These are phyloP conservation scores for Lepidothrix coronata DNA, from an alignment of 2,113 vertebrate species.

Conservation along the genomic window DNA sequence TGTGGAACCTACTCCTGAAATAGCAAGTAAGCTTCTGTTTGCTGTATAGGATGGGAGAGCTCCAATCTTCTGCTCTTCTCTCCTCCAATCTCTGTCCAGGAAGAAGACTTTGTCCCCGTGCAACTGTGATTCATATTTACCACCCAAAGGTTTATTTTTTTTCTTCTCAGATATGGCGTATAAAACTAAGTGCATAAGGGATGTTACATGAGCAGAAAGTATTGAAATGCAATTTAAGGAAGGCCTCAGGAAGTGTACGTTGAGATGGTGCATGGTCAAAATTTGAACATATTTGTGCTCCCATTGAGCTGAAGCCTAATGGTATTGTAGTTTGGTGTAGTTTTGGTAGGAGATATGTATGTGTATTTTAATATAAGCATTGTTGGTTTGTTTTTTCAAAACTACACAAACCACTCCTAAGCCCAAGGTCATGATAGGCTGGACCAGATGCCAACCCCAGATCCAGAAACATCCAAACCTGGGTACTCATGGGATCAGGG, in stretches of 20 bases:
- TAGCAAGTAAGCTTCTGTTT: background rate
- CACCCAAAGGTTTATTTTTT: background rate
- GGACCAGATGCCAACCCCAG: background rate
- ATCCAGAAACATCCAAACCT: background rate
- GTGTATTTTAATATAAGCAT: background rate
- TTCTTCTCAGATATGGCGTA: background rate
- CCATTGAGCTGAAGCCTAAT: background rate
- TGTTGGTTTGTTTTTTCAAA: background rate
- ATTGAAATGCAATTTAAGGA: background rate
- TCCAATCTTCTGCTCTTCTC: background rate
- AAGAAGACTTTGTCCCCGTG: background rate
- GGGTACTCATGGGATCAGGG: accelerated
- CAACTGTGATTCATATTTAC: background rate
- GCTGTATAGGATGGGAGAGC: background rate
- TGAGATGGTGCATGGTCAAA: background rate
- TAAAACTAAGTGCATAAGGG: background rate
- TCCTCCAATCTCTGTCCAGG: background rate
- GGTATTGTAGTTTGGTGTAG: background rate
- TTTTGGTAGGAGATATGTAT: background rate
- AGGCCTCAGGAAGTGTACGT: background rate
- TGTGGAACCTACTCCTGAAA: background rate
- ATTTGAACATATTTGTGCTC: background rate
- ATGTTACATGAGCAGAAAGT: background rate
- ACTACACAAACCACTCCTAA: background rate
- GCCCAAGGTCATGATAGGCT: background rate